A percentile compares a stretch with the other conserved stretches of the same genome.
These are phyloP conservation scores for Ceriagrion tenellum DNA, from an alignment of 2,888 invertebrate genomes.

Conservation along the genomic window DNA sequence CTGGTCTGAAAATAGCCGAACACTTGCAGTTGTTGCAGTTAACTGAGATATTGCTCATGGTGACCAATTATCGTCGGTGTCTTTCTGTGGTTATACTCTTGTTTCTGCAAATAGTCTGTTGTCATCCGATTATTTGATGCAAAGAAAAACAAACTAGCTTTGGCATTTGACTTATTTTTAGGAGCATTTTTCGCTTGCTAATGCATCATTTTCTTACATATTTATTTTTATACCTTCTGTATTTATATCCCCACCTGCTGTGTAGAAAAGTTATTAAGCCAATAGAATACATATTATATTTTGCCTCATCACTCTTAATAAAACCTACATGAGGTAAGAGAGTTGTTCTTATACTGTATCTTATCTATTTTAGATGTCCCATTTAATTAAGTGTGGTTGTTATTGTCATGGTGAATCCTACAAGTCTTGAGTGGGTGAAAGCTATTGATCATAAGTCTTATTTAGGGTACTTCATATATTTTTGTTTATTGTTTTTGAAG, in stretches of 20 bases:
- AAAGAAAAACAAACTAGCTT: neutral
- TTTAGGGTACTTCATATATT: neutral
- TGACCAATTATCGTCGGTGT: slow-evolving; percentile 2
- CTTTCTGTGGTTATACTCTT: neutral
- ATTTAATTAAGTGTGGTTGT: slow-evolving; percentile 6
- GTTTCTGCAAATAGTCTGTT: neutral
- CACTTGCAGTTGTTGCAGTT: neutral
- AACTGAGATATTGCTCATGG: slow-evolving; percentile 24
- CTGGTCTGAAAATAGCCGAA: neutral
- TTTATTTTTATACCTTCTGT: slow-evolving; percentile 48
- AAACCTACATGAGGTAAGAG: neutral
- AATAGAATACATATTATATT: neutral
- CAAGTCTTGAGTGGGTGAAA: slow-evolving; percentile 13
- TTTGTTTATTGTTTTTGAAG: neutral
- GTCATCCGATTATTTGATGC: neutral
- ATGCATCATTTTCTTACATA: slow-evolving; percentile 34
- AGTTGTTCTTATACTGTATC: neutral
- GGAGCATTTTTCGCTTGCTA: neutral
- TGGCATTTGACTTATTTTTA: slow-evolving; percentile 21
- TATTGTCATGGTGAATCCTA: slow-evolving; percentile 20
- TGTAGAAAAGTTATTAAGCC: neutral
- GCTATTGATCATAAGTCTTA: neutral
- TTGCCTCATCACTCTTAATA: neutral
- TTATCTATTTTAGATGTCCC: slow-evolving; percentile 32
- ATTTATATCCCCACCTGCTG: neutral